Conservation (phyloP, 2,113 vertebrate genomes). For the Pluvianellus socialis region DNA sequence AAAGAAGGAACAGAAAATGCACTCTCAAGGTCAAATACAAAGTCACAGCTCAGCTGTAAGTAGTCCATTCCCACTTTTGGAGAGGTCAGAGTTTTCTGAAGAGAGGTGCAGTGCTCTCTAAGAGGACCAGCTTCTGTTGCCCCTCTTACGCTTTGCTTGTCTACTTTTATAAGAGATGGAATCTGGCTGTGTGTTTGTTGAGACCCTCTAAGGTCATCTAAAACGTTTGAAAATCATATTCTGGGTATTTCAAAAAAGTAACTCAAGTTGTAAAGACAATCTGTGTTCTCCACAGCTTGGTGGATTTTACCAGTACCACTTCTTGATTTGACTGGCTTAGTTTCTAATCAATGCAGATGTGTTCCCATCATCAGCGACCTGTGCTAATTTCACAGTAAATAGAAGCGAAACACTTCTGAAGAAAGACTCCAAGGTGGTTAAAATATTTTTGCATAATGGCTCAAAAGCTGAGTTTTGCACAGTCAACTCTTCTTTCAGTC, state of each 20-base stretch:
- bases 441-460: not conserved
- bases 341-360: not conserved
- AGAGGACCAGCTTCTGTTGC: not conserved
- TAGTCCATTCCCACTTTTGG: not conserved
- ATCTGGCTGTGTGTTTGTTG: not conserved
- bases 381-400: not conserved
- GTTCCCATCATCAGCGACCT: fast-evolving
- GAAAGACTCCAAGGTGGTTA: not conserved
- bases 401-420: not conserved
- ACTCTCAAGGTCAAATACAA: not conserved
- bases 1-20: not conserved
- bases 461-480: not conserved
- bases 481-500: not conserved
- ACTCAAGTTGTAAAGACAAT: not conserved
- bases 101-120: not conserved
- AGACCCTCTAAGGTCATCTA: not conserved
- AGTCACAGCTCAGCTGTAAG: not conserved
- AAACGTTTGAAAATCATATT: not conserved
- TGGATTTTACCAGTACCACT: not conserved
- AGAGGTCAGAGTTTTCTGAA: not conserved
- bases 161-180: not conserved
- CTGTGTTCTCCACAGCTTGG: not conserved
- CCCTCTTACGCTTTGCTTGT: not conserved
- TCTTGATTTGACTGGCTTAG: not conserved
- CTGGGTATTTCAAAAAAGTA: not conserved